Evolutionary conservation across 1,140 invertebrate genomes (phyloP), one percentile per base, ranked within the genome.

Genomic region (Drosophila kikkawai): DNA sequence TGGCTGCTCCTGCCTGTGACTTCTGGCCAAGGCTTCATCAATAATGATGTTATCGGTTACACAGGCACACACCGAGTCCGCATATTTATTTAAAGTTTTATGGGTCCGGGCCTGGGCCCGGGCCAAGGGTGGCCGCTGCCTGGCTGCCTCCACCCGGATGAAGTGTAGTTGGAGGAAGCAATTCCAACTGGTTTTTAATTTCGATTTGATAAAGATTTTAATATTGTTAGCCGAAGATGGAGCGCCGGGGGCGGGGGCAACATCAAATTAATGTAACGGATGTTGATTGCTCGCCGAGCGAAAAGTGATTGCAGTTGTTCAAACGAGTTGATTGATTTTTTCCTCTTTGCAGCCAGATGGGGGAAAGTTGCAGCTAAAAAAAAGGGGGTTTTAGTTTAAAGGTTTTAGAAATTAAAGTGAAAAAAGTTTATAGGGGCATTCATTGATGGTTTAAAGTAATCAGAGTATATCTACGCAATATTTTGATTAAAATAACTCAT

Each of bases 1-100:
- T 58, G 56, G 32, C 50, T 34, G 22, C 32, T 85, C 44, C 47
- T 59, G 42, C 15, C 51, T 77, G 74, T 55, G 64, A 79, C 66
- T 76, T 53, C 75, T 78, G 63, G 74, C 80, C 80, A 80, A 70
- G 73, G 80, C 84, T 88, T 88, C 84, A 88, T 88, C 84, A 88
- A 88, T 88, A 88, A 88, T 88, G 84, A 88, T 88, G 84, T 88
- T 88, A 88, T 88, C 84, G 80, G 84, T 87, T 87, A 87, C 83
- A 64, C 75, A 82, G 80, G 64, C 74, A 77, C 74, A 77, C 63
- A 77, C 68, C 42, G 65, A 57, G 57, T 59, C 57, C 57, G 70
- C 84, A 88, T 88, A 88, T 88, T 88, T 88, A 88, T 88, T 88
- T 90, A 88, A 88, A 88, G 85, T 88, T 88, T 90, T 88, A 90